Conservation (phyloP, 2,888 invertebrate genomes). For the Mechanitis mazaeus region DNA sequence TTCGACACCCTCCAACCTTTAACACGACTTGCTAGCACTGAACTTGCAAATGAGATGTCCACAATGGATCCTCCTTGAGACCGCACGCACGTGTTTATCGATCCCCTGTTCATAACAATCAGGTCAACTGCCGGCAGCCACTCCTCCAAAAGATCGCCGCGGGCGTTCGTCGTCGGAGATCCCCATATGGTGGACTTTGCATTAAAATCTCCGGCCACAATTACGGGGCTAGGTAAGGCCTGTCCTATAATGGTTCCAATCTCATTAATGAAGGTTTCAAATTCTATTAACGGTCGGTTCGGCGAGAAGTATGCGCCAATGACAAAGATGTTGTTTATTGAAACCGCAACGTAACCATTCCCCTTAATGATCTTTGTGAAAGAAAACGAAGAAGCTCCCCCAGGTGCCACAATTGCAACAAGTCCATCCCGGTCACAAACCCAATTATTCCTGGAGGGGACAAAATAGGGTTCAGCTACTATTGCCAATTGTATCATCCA, state of each 20-base stretch:
- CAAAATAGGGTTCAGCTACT: constrained; percentile 16
- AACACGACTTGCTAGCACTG: constrained; percentile 10
- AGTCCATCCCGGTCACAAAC: constrained; percentile 5
- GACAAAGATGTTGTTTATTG: constrained; percentile 9
- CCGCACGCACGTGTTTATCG: constrained; percentile 27
- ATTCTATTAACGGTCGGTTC: constrained; percentile 25
- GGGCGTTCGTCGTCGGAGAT: constrained; percentile 16
- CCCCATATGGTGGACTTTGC: constrained; percentile 29
- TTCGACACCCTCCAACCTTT: constrained; percentile 18
- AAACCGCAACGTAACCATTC: constrained; percentile 20
- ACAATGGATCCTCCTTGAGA: constrained; percentile 31
- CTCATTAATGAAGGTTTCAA: constrained; percentile 22
- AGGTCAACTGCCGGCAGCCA: constrained; percentile 24
- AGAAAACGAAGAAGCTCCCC: neutral
- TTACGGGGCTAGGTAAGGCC: neutral
- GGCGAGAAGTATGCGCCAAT: constrained; percentile 31
- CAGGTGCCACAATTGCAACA: constrained; percentile 4
- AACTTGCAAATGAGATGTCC: constrained; percentile 24
- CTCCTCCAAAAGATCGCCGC: constrained; percentile 19
- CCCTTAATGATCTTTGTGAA: constrained; percentile 7
- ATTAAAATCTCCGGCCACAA: constrained; percentile 24
- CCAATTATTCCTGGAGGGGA: constrained; percentile 6
- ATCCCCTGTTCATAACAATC: constrained; percentile 9
- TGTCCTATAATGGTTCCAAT: neutral
- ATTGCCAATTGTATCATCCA: neutral